These are phyloP conservation scores for Siphonodentalium dalli DNA, from an alignment of 2,888 invertebrate species.

Conservation along the genomic window DNA sequence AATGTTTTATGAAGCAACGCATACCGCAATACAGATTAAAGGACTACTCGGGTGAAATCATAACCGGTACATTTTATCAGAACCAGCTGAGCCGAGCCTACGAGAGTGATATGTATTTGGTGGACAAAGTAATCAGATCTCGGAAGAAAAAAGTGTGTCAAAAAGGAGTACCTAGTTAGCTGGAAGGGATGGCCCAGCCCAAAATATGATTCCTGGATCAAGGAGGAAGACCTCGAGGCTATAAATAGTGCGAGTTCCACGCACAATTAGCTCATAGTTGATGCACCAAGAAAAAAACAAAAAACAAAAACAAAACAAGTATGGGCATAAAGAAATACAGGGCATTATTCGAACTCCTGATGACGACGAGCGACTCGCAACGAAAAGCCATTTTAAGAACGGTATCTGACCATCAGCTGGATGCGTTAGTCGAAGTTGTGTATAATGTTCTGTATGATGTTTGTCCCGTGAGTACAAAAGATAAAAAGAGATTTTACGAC, in stretches of 20 bases:
- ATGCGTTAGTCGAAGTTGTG: too few species aligned
- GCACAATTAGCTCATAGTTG: too few species aligned
- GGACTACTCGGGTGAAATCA: slow-evolving; percentile 17
- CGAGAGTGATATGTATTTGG: slow-evolving; percentile 15
- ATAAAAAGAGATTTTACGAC: too few species aligned
- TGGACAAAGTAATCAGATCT: slow-evolving; percentile 17
- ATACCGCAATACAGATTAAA: slow-evolving; percentile 18
- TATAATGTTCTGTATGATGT: too few species aligned
- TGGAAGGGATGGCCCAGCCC: slow-evolving; percentile 22
- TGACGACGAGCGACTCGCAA: too few species aligned
- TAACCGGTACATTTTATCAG: slow-evolving; percentile 19
- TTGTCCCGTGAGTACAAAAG: too few species aligned
- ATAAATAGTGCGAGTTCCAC: slow-evolving; percentile 6
- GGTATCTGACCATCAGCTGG: too few species aligned
- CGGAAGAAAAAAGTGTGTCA: not conserved
- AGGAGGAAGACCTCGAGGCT: slow-evolving; percentile 11
- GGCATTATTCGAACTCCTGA: too few species aligned
- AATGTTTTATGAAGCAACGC: slow-evolving; percentile 14
- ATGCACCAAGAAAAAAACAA: too few species aligned
- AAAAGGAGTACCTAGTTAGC: slow-evolving; percentile 11
- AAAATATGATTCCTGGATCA: slow-evolving; percentile 22
- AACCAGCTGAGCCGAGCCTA: slow-evolving; percentile 24
- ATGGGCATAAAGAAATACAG: too few species aligned
- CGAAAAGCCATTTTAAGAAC: too few species aligned
- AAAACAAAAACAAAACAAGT: too few species aligned